phyloP scores from a whole-genome alignment of 1,140 invertebrate species.

The Euwallacea fornicatus region DNA sequence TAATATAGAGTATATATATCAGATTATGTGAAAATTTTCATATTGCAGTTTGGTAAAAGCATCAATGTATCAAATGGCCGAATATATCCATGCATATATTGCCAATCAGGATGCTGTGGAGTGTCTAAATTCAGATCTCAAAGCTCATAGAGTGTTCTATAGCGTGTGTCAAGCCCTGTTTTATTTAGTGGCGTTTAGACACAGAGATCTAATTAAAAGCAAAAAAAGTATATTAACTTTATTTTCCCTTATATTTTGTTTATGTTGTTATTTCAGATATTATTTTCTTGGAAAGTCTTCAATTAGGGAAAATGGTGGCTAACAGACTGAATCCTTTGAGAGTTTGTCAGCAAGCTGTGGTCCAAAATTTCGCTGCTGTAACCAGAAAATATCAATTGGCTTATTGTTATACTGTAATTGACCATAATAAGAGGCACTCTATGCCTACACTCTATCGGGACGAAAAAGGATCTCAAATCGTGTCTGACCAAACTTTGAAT shows the following conservation, averaged over 20 bases:
- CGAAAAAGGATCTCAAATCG: slow-evolving; percentile 51
- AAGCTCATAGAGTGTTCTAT: slow-evolving; percentile 84
- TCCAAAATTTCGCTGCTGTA: slow-evolving; percentile 81
- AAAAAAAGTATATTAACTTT: slow-evolving; percentile 64
- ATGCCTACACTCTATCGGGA: slow-evolving; percentile 61
- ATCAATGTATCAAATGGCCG: slow-evolving; percentile 65
- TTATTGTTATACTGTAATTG: slow-evolving; percentile 89
- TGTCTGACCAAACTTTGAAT: slow-evolving; percentile 60
- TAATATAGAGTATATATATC: background rate
- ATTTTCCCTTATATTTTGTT: slow-evolving; percentile 9
- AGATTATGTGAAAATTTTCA: slow-evolving; percentile 6
- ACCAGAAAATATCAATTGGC: slow-evolving; percentile 86
- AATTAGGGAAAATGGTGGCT: slow-evolving; percentile 80
- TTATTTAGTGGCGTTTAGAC: slow-evolving; percentile 85
- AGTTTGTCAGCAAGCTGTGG: slow-evolving; percentile 74
- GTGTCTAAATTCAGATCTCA: slow-evolving; percentile 57
- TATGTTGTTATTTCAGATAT: slow-evolving; percentile 63
- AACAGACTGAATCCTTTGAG: slow-evolving; percentile 84
- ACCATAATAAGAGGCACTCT: slow-evolving; percentile 74
- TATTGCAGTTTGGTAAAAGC: slow-evolving; percentile 63
- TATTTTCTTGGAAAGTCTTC: slow-evolving; percentile 75
- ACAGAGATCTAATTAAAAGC: slow-evolving; percentile 76
- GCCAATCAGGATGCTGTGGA: slow-evolving; percentile 59
- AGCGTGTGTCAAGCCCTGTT: slow-evolving; percentile 88
- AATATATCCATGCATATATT: slow-evolving; percentile 78